These are phyloP conservation scores for Aplochiton taeniatus DNA, from an alignment of 2,797 vertebrate species.

Conservation along the genomic window DNA sequence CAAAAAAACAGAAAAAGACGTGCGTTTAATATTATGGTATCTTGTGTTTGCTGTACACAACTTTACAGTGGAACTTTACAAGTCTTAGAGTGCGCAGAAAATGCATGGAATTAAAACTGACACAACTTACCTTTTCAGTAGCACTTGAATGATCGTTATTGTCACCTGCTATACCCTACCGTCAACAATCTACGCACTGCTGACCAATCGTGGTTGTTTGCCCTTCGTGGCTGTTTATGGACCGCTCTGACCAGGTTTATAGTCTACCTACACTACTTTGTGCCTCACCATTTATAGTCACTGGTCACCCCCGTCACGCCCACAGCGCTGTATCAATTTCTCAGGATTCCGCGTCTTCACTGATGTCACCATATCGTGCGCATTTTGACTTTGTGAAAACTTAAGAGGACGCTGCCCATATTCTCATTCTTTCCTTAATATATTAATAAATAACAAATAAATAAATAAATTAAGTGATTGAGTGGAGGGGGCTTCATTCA, in stretches of 20 bases:
- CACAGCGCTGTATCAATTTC: conserved; percentile 60
- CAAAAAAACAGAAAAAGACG: background rate
- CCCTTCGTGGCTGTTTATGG: conserved; percentile 51
- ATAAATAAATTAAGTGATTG: conserved; percentile 1
- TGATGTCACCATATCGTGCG: conserved; percentile 76
- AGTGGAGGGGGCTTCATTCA: conserved; percentile 14
- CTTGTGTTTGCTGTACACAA: too few species aligned
- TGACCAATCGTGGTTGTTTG: conserved; percentile 29
- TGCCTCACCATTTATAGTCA: conserved; percentile 69
- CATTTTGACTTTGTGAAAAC: conserved; percentile 40
- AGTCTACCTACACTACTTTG: conserved; percentile 61
- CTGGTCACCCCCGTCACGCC: conserved; percentile 68
- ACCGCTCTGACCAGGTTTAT: conserved; percentile 63
- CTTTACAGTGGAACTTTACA: too few species aligned
- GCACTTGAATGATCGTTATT: background rate
- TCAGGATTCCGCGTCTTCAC: conserved; percentile 58
- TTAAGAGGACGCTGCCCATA: conserved; percentile 49
- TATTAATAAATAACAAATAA: background rate
- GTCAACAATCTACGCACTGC: background rate
- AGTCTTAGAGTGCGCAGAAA: too few species aligned
- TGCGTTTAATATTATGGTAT: too few species aligned
- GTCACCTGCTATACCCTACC: background rate
- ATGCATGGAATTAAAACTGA: background rate
- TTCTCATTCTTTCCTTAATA: conserved; percentile 30
- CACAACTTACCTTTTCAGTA: conserved; percentile 4